Base-by-base conservation (phyloP, 2,888 invertebrate species). In the Horisme vitalbata region DNA sequence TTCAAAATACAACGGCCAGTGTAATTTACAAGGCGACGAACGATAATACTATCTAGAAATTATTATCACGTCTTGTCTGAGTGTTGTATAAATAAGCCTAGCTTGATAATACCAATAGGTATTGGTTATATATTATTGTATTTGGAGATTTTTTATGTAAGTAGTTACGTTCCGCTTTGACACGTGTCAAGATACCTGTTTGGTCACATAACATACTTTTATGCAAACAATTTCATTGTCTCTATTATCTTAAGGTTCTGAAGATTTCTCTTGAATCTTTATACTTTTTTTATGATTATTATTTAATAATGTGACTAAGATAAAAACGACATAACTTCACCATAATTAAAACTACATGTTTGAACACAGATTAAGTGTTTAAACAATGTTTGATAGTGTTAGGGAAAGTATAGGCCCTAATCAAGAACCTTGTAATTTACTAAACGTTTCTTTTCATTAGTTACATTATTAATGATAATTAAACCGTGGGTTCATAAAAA, bases 21-120 rank as follows among this genome's bases (percentile, higher is more conserved):
- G 7, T 24, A 27, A 41, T 44, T 48, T 36, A 41, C 32, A 52
- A 47, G 48, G 36, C 52, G 45, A 32, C 37, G 53, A 13, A 52
- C 59, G 61, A 61, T 61, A 59, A 30, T 13, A 30, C 33, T 56
- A 57, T 57, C 56, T 45, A 38, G 36, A 45, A 38, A 43, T 43
- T 52, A 52, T 46, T 45, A 51, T 54, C 52, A 35, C 24, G n/a
- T n/a, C n/a, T 44, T 18, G 45, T 55, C 55, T 54, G 49, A 39
- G 49, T 48, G 31, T 39, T 45, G 41, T 54, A 44, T 43, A 53
- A 55, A 49, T 56, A 59, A 51, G 57, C 36, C 45, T 39, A 49
- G 18, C 8, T 27, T 30, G 50, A 58, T 57, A 52, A 52, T 46
- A 44, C 18, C 23, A 38, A 12, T 31, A 13, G 5, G 23, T 20